These are phyloP conservation scores for Apocrypta bakeri DNA, from an alignment of 1,140 invertebrate genomes.

Conservation along the genomic window DNA sequence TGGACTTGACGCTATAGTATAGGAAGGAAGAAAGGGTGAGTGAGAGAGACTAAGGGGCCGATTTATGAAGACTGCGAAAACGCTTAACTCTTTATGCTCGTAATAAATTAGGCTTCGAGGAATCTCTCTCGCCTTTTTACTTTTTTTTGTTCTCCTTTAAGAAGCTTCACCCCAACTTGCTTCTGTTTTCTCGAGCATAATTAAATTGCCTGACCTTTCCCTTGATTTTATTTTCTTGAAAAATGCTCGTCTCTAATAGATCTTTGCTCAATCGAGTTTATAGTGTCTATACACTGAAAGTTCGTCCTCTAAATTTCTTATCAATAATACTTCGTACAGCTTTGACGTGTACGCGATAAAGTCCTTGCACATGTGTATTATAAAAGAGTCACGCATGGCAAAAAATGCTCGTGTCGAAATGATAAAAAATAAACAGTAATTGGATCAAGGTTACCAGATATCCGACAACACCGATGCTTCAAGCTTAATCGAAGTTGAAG, in stretches of 20 bases:
- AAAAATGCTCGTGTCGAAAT: background rate
- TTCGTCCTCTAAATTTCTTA: too few species aligned
- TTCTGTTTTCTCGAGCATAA: background rate
- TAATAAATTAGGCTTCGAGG: constrained; percentile 31
- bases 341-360: too few species aligned
- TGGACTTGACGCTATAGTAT: background rate
- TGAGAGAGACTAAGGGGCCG: constrained; percentile 4
- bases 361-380: too few species aligned
- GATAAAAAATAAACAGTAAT: constrained; percentile 4
- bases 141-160: background rate
- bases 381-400: too few species aligned
- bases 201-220: background rate
- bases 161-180: background rate
- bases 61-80: constrained; percentile 46
- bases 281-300: too few species aligned
- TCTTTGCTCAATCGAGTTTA: too few species aligned
- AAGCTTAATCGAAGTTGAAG: constrained; percentile 26
- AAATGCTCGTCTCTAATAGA: too few species aligned
- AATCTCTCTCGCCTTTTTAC: background rate
- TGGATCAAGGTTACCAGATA: constrained; percentile 42
- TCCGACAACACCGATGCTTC: background rate
- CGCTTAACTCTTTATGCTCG: constrained; percentile 42
- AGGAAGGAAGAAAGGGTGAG: constrained; percentile 15
- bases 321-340: too few species aligned
- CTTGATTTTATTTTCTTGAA: background rate